phyloP scores from a whole-genome alignment of 2,113 vertebrate species.

The Pyrgilauda ruficollis region DNA sequence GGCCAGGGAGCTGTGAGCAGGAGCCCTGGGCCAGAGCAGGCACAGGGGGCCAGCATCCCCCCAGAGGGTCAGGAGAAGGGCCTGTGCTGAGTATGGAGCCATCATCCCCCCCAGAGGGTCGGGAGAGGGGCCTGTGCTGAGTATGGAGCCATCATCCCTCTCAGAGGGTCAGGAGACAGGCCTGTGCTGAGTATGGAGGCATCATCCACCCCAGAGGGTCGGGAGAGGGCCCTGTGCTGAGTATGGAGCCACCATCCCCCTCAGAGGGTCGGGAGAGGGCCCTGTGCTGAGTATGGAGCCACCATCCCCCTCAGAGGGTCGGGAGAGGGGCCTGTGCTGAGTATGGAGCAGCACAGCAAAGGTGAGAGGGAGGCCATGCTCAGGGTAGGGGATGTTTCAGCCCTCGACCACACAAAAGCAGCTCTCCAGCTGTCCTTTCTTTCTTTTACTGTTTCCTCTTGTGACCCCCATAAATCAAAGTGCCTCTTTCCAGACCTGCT shows the following conservation, averaged over 20 bases:
- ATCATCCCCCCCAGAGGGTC: background rate
- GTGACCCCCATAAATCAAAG: background rate
- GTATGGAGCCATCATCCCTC: too few relatives aligned
- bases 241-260: background rate
- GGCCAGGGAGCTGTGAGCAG: background rate
- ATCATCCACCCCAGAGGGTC: fast-evolving
- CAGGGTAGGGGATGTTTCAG: background rate
- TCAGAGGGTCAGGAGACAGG: background rate
- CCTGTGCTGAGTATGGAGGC: background rate
- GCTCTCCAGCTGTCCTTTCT: background rate
- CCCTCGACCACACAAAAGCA: background rate
- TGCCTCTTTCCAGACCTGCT: background rate
- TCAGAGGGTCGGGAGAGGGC: background rate
- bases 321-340: background rate
- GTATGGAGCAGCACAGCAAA: background rate
- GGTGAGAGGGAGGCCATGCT: background rate
- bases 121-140: background rate
- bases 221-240: background rate
- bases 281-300: background rate
- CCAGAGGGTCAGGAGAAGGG: background rate
- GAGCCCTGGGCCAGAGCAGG: background rate
- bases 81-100: background rate
- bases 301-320: background rate
- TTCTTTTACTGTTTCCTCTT: background rate
- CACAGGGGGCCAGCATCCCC: fast-evolving